These are phyloP conservation scores for Tupiocoris notatus DNA, from an alignment of 2,888 invertebrate genomes.

Conservation along the genomic window DNA sequence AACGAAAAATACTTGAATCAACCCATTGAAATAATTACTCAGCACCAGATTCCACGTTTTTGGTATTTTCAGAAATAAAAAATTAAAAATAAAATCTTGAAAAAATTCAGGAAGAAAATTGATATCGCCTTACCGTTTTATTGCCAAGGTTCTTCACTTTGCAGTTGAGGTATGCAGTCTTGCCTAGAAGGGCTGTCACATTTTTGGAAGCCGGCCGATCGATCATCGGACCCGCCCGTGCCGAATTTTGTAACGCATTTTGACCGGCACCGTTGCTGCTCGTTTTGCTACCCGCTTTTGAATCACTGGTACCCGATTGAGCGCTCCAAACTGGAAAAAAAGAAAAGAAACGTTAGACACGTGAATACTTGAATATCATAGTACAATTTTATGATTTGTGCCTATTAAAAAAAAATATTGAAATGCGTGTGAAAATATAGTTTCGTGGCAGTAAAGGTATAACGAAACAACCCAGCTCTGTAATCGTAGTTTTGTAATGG, in stretches of 20 bases:
- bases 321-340: conserved; percentile 14
- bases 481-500: no score
- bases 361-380: background rate
- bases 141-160: conserved; percentile 87
- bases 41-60: no score
- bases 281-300: conserved; percentile 22
- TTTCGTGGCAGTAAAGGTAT: no score
- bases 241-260: conserved; percentile 55
- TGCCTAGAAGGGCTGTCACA: conserved; percentile 79
- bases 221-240: conserved; percentile 69
- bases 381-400: background rate
- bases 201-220: conserved; percentile 70
- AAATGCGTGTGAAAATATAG: no score
- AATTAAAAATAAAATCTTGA: no score
- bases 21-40: no score
- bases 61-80: no score
- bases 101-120: no score
- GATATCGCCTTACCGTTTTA: conserved; percentile 76
- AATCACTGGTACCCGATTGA: conserved; percentile 19
- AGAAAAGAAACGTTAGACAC: background rate
- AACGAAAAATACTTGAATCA: no score
- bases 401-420: no score
- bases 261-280: conserved; percentile 49
- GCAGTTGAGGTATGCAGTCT: conserved; percentile 86
- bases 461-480: no score